phyloP scores from a whole-genome alignment of 2,113 vertebrate genomes.

The Calcarius ornatus region DNA sequence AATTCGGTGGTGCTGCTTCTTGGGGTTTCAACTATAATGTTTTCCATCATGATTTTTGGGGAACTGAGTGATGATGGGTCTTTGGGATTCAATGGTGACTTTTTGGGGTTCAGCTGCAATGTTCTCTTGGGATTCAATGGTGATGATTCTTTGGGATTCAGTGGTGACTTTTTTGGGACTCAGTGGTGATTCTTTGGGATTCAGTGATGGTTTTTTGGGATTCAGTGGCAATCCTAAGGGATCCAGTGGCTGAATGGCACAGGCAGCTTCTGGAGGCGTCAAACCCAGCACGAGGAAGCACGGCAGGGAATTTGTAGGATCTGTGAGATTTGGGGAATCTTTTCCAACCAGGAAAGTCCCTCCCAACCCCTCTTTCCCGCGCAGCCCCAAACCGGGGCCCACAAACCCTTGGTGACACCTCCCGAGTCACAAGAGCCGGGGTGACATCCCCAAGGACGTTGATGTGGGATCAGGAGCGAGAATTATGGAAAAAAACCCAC shows the following conservation, averaged over 20 bases:
- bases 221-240: too few species aligned
- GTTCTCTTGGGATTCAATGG: neutral
- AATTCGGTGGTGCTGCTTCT: too few species aligned
- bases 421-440: rapidly evolving
- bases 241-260: rapidly evolving
- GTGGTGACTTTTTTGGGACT: too few species aligned
- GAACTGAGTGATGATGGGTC: too few species aligned
- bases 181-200: too few species aligned
- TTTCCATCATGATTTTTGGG: too few species aligned
- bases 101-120: too few species aligned
- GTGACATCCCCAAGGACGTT: rapidly evolving
- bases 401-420: rapidly evolving
- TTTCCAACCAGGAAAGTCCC: neutral
- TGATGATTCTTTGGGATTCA: neutral
- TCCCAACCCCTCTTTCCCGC: rapidly evolving
- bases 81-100: neutral
- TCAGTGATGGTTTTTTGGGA: too few species aligned
- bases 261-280: neutral
- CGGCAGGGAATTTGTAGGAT: rapidly evolving
- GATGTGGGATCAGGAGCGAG: rapidly evolving
- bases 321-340: neutral
- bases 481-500: rapidly evolving
- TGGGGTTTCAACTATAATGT: too few species aligned
- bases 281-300: rapidly evolving
- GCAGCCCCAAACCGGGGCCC: neutral